A percentile compares a stretch with the other conserved stretches of the same genome.
Conservation (phyloP, 2,113 vertebrate genomes). For the Onychostruthus taczanowskii region DNA sequence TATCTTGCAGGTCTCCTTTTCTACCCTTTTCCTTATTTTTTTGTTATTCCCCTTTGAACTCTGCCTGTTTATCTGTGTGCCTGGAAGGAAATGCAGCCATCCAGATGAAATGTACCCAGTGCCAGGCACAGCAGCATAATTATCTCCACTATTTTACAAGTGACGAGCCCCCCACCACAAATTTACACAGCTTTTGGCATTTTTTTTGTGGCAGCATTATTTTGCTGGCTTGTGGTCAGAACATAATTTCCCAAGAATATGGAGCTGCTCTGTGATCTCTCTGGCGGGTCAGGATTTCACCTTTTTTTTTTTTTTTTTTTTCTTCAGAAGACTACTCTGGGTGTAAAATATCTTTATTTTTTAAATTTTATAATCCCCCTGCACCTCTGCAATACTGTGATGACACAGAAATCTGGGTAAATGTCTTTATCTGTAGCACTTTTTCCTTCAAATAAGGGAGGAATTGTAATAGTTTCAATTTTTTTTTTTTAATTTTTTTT, state of each 20-base stretch:
- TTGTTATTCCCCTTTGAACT: not conserved
- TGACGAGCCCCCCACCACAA: not conserved
- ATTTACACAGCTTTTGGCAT: not conserved
- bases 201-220: not conserved
- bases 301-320: not conserved
- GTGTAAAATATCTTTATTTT: not conserved
- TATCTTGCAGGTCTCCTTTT: not conserved
- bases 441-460: not conserved
- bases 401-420: not conserved
- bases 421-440: not conserved
- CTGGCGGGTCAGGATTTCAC: not conserved
- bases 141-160: not conserved
- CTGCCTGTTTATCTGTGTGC: not conserved
- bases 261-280: not conserved
- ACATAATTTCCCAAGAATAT: not conserved
- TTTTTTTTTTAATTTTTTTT: not conserved
- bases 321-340: not conserved
- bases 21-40: not conserved
- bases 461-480: not conserved
- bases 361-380: not conserved
- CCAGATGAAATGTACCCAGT: not conserved
- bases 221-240: not conserved
- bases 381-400: not conserved
- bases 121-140: slow-evolving; percentile 8
- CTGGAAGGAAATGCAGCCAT: not conserved